Evolutionary conservation across 23 tunicate genomes (phyloP).

Genomic region (Ascidia mentula): DNA sequence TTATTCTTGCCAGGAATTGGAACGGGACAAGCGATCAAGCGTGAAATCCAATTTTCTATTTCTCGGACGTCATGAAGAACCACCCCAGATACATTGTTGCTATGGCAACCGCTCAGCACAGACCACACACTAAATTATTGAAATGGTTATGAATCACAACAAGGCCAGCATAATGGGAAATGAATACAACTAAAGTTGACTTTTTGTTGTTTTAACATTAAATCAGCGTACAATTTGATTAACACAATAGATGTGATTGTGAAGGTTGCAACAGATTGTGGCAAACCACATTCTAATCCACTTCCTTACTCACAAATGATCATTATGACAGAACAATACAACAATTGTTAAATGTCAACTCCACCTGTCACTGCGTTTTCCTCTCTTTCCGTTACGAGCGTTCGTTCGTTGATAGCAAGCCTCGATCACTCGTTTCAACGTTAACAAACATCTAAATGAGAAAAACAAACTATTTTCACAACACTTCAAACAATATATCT

Average conservation of each 20-base stretch:
- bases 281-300: background rate
- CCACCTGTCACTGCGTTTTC: conserved; percentile 70
- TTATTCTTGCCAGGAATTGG: conserved; percentile 84
- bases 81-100: conserved; percentile 63
- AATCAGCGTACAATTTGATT: no score
- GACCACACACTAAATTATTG: conserved; percentile 77
- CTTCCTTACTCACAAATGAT: background rate
- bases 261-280: no score
- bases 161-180: no score
- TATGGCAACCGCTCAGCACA: conserved; percentile 55
- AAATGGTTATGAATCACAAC: no score
- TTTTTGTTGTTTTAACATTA: no score
- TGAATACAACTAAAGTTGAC: no score
- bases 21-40: conserved; percentile 86
- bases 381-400: conserved; percentile 68
- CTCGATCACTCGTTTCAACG: conserved; percentile 84
- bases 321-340: no score
- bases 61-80: conserved; percentile 76
- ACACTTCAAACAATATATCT: no score
- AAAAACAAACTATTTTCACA: no score
- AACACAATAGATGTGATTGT: no score
- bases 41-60: conserved; percentile 85
- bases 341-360: no score
- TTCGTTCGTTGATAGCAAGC: conserved; percentile 88
- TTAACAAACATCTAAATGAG: conserved; percentile 88